A percentile compares a stretch with the other conserved stretches of the same genome.
phyloP scores from a whole-genome alignment of 2,888 invertebrate genomes.

The Mellilla xanthometata region DNA sequence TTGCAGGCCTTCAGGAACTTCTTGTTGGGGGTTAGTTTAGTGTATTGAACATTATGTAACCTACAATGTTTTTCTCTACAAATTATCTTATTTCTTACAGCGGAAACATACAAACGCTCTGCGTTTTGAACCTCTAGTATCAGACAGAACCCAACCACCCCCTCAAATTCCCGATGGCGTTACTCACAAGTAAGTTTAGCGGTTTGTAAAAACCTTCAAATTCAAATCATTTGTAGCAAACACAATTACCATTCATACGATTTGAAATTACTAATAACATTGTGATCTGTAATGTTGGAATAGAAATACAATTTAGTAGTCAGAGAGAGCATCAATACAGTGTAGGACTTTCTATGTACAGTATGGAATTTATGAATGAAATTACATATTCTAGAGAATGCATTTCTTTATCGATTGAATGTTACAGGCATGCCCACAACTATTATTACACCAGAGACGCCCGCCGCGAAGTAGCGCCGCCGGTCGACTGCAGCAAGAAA shows the following conservation, averaged over 20 bases:
- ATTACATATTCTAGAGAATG: no score
- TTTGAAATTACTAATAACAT: no score
- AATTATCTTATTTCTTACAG: slow-evolving; percentile 54
- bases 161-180: slow-evolving; percentile 93
- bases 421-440: slow-evolving; percentile 86
- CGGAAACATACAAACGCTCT: slow-evolving; percentile 83
- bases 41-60: slow-evolving; percentile 51
- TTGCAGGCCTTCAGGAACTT: slow-evolving; percentile 85
- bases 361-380: no score
- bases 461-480: slow-evolving; percentile 89
- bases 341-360: no score
- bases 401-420: no score
- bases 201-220: no score
- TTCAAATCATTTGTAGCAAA: no score
- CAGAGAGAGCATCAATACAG: no score
- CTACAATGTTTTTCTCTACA: slow-evolving; percentile 14
- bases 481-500: slow-evolving; percentile 75
- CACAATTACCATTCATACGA: no score
- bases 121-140: slow-evolving; percentile 85
- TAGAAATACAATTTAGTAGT: no score
- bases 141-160: slow-evolving; percentile 90
- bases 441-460: slow-evolving; percentile 93
- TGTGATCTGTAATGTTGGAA: no score
- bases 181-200: slow-evolving; percentile 80
- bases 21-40: slow-evolving; percentile 84